A percentile compares a stretch with the other conserved stretches of the same genome.
phyloP scores from a whole-genome alignment of 2,113 vertebrate genomes.

The Eubucco bourcierii region DNA sequence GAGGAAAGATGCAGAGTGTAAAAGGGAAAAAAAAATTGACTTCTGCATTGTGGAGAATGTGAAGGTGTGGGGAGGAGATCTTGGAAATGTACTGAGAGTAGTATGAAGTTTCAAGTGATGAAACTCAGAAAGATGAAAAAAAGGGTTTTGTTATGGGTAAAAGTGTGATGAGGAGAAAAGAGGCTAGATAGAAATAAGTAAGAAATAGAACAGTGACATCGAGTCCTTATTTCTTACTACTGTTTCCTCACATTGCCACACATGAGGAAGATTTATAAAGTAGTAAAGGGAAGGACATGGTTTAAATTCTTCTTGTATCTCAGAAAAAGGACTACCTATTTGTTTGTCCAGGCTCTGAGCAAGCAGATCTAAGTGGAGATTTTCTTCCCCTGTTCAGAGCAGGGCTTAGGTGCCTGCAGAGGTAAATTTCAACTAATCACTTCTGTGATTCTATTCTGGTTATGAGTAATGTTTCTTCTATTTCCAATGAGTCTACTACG shows the following conservation, averaged over 20 bases:
- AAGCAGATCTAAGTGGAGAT: not conserved
- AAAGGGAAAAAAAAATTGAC: not conserved
- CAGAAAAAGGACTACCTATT: not conserved
- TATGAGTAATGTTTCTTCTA: not conserved
- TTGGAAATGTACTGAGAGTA: not conserved
- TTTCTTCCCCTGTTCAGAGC: not conserved
- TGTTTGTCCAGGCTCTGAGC: not conserved
- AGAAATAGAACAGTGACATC: not conserved
- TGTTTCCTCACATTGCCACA: not conserved
- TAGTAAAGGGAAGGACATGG: not conserved
- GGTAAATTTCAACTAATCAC: not conserved
- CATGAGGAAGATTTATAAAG: not conserved
- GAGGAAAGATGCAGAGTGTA: not conserved
- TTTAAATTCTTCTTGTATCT: not conserved
- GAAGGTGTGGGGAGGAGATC: not conserved
- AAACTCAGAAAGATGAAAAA: not conserved
- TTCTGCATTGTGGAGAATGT: not conserved
- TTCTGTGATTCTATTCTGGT: not conserved
- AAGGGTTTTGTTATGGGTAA: not conserved
- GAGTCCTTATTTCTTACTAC: too few relatives aligned
- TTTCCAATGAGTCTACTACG: rapidly evolving
- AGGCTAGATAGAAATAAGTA: not conserved
- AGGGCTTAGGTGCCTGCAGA: not conserved
- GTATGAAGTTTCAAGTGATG: not conserved
- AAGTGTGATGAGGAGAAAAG: not conserved